Evolutionary conservation across 2,797 vertebrate species (phyloP).

Genomic region (Falco novaeseelandiae): DNA sequence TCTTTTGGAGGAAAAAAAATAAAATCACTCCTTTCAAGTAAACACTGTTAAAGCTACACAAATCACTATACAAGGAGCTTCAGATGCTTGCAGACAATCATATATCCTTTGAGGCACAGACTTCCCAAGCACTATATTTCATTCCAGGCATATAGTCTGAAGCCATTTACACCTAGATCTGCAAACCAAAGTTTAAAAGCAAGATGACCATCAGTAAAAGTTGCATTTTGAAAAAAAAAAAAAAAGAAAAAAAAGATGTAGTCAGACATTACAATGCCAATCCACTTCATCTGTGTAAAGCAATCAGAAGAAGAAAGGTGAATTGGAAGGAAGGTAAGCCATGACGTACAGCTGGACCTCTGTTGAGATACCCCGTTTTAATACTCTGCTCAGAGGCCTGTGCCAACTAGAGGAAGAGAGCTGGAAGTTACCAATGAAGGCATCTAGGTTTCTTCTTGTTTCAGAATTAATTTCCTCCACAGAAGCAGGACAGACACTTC

Average conservation of each 20-base stretch:
- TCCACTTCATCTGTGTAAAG: background rate
- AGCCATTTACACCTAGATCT: background rate
- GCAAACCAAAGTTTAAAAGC: background rate
- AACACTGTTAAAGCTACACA: background rate
- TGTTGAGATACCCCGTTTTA: background rate
- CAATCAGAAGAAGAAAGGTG: background rate
- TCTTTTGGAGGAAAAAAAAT: background rate
- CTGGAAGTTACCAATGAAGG: background rate
- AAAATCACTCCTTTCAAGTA: background rate
- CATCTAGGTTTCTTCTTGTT: background rate
- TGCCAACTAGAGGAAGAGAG: background rate
- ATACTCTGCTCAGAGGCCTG: background rate
- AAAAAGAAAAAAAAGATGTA: background rate
- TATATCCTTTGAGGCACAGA: background rate
- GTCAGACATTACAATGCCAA: background rate
- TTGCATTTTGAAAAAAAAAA: background rate
- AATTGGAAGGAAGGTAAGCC: background rate
- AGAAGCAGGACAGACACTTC: background rate
- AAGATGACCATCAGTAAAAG: background rate
- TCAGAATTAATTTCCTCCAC: background rate
- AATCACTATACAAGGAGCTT: background rate
- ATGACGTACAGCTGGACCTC: background rate
- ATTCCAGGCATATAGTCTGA: background rate
- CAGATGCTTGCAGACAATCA: background rate
- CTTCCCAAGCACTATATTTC: background rate